phyloP scores from a whole-genome alignment of 2,888 invertebrate species.

The Caenorhabditis uteleia region DNA sequence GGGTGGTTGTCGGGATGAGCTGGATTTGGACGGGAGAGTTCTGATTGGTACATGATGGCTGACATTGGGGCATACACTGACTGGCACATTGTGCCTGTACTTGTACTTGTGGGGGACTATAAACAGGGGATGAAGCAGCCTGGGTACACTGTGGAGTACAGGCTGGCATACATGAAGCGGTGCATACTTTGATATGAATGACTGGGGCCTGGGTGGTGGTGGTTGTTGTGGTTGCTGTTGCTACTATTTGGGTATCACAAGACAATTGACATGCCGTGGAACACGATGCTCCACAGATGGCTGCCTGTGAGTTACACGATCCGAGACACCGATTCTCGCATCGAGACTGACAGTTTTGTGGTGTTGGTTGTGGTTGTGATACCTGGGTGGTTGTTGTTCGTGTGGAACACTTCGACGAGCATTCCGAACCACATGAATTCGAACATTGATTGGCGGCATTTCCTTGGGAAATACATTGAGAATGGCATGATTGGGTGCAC shows the following conservation, averaged over 20 bases:
- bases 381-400: conserved; percentile 16
- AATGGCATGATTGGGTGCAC: conserved; percentile 48
- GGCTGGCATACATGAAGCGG: too few relatives aligned
- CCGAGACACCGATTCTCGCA: conserved; percentile 37
- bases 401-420: conserved; percentile 28
- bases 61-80: conserved; percentile 37
- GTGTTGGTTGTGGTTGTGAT: conserved; percentile 8
- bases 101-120: conserved; percentile 13
- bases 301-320: conserved; percentile 18
- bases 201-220: conserved; percentile 4
- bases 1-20: conserved; percentile 8
- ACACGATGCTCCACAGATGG: conserved; percentile 39
- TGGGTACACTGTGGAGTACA: too few relatives aligned
- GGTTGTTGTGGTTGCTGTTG: conserved; percentile 4
- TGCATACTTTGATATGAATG: not conserved
- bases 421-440: conserved; percentile 37
- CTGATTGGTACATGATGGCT: conserved; percentile 29
- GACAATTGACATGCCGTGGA: conserved; percentile 41
- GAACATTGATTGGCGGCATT: conserved; percentile 41
- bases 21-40: conserved; percentile 6
- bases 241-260: conserved; percentile 16
- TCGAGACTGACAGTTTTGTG: conserved; percentile 27
- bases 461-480: conserved; percentile 49
- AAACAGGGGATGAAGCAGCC: not conserved
- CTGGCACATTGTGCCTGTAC: conserved; percentile 31